phyloP scores from a whole-genome alignment of 1,140 invertebrate genomes.

The Bombus waltoni region DNA sequence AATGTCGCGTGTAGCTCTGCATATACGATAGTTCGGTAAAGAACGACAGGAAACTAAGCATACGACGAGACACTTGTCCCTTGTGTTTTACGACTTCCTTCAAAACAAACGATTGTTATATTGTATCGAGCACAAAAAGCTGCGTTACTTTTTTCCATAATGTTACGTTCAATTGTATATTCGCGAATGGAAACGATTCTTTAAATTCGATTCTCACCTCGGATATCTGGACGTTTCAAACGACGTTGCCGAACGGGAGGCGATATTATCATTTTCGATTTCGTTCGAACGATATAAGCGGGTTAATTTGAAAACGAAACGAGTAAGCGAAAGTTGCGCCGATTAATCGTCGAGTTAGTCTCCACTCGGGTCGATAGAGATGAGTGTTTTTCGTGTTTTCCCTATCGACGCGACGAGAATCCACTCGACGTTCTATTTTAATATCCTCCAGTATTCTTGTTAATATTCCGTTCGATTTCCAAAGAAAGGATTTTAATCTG shows the following conservation, averaged over 20 bases:
- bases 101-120: slow-evolving; percentile 7
- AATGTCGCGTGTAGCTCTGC: slow-evolving; percentile 26
- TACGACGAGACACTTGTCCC: background rate
- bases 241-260: background rate
- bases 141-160: slow-evolving; percentile 6
- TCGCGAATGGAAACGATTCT: background rate
- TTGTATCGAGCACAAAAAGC: slow-evolving; percentile 30
- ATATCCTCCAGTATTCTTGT: too few relatives aligned
- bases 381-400: background rate
- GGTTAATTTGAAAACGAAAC: background rate
- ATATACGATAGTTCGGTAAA: background rate
- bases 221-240: background rate
- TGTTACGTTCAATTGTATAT: slow-evolving; percentile 12
- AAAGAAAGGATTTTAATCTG: background rate
- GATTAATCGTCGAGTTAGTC: background rate
- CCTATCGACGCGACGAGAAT: background rate
- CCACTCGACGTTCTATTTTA: background rate
- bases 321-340: background rate
- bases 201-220: slow-evolving; percentile 3
- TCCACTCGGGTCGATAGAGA: slow-evolving; percentile 13
- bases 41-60: background rate
- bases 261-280: background rate
- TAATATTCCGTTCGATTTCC: background rate
- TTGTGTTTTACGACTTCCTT: background rate
- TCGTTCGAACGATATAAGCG: background rate